These are phyloP conservation scores for Siniperca obscura DNA, from an alignment of 2,797 vertebrate species.

Conservation along the genomic window DNA sequence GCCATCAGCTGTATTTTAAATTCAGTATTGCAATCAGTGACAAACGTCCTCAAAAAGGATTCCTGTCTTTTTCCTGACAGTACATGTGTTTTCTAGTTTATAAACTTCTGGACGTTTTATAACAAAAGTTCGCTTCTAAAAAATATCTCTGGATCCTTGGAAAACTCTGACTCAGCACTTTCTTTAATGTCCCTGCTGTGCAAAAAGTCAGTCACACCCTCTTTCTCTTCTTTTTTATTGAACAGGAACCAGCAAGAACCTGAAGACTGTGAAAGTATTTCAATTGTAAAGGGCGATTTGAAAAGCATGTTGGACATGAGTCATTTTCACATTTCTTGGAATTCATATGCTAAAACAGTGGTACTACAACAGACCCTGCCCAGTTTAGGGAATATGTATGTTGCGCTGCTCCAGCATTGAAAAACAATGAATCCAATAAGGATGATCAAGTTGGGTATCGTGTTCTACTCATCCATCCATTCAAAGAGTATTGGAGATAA, in stretches of 20 bases:
- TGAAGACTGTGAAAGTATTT: neutral
- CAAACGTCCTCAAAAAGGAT: neutral
- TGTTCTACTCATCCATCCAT: neutral
- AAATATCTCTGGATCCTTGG: slow-evolving; percentile 14
- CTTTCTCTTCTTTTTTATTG: neutral
- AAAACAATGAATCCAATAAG: neutral
- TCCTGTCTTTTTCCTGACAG: neutral
- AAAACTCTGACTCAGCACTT: slow-evolving; percentile 40
- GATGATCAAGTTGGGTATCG: neutral
- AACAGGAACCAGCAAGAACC: slow-evolving; percentile 1
- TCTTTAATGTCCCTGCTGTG: neutral
- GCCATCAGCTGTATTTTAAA: slow-evolving; percentile 10
- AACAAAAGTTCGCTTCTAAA: slow-evolving; percentile 14
- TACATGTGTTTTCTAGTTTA: neutral
- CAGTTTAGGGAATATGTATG: neutral
- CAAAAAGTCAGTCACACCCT: slow-evolving; percentile 12
- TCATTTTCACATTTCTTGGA: neutral
- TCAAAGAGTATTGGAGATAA: neutral
- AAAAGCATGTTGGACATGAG: neutral
- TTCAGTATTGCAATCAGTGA: neutral
- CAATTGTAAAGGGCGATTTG: neutral
- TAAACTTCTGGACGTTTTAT: slow-evolving; percentile 21
- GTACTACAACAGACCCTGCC: too few relatives aligned
- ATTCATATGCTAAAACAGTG: neutral
- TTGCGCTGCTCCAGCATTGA: neutral